Conservation (phyloP, 2,797 vertebrate genomes). For the Mormyrops attenuatus region DNA sequence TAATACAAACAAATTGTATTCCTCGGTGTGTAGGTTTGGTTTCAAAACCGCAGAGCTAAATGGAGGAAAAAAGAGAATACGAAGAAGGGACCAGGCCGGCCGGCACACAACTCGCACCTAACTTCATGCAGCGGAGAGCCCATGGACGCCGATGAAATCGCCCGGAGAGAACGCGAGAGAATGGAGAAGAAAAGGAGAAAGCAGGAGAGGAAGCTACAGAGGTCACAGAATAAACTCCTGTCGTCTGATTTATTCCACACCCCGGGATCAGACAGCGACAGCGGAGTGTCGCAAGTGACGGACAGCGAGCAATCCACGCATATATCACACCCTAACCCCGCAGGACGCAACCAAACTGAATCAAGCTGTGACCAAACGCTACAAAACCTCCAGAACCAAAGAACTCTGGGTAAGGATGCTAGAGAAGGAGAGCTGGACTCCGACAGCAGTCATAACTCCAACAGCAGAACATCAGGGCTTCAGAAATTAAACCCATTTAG, state of each 20-base stretch:
- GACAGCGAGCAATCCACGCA: conserved; percentile 66
- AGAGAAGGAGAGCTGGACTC: conserved; percentile 71
- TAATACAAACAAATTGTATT: conserved; percentile 34
- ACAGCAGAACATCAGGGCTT: conserved; percentile 56
- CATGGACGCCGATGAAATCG: conserved; percentile 97
- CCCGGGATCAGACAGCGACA: conserved; percentile 93
- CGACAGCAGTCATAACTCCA: conserved; percentile 56
- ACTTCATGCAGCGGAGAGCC: conserved; percentile 97
- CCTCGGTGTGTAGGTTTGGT: conserved; percentile 83
- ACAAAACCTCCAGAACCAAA: conserved; percentile 69
- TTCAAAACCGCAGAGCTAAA: conserved; percentile 96
- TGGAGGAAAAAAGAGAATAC: conserved; percentile 99
- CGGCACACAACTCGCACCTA: conserved; percentile 95
- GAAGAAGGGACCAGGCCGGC: conserved; percentile 93
- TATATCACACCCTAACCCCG: conserved; percentile 45
- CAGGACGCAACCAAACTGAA: conserved; percentile 50
- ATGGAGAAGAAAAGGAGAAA: conserved; percentile 95
- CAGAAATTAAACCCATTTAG: conserved; percentile 92
- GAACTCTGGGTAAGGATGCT: conserved; percentile 62
- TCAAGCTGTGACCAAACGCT: conserved; percentile 66
- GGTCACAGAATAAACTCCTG: conserved; percentile 77
- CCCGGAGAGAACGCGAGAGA: conserved; percentile 85
- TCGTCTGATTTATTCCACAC: conserved; percentile 83
- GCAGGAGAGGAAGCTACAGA: conserved; percentile 86
- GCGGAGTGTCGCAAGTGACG: conserved; percentile 75